These are phyloP conservation scores for Spodoptera picta DNA, from an alignment of 2,888 invertebrate species.

Conservation along the genomic window DNA sequence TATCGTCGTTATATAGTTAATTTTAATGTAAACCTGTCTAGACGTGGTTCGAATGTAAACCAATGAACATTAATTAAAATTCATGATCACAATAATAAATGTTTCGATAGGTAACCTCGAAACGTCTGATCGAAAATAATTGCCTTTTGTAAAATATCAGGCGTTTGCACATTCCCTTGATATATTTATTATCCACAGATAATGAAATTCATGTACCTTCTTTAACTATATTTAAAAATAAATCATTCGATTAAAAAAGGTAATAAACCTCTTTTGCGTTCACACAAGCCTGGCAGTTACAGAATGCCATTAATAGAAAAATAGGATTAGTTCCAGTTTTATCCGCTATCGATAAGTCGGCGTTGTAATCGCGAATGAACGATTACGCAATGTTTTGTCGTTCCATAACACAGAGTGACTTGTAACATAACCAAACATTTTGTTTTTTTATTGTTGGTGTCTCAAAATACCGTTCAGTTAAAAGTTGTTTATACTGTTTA, in stretches of 20 bases:
- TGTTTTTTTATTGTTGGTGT: neutral
- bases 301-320: too few relatives aligned
- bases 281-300: too few relatives aligned
- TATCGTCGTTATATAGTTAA: conserved; percentile 4
- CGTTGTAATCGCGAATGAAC: too few relatives aligned
- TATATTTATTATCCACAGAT: neutral
- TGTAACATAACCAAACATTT: too few relatives aligned
- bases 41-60: conserved; percentile 3
- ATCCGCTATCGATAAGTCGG: too few relatives aligned
- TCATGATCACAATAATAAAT: conserved; percentile 2
- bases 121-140: conserved; percentile 7
- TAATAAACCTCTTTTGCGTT: too few relatives aligned
- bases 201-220: neutral
- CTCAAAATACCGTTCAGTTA: neutral
- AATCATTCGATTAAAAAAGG: too few relatives aligned
- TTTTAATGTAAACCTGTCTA: conserved; percentile 10
- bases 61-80: conserved; percentile 20
- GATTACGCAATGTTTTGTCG: too few relatives aligned
- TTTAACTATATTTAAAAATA: too few relatives aligned
- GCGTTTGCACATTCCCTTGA: neutral
- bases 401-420: too few relatives aligned
- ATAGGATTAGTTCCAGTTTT: too few relatives aligned
- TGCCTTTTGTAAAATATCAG: neutral
- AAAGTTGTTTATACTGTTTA: neutral
- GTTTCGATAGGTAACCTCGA: neutral